Percentiles rank a stretch among this genome's conserved stretches.
Evolutionary conservation across 2,113 vertebrate species (phyloP).

Genomic region (Chrysemys picta): DNA sequence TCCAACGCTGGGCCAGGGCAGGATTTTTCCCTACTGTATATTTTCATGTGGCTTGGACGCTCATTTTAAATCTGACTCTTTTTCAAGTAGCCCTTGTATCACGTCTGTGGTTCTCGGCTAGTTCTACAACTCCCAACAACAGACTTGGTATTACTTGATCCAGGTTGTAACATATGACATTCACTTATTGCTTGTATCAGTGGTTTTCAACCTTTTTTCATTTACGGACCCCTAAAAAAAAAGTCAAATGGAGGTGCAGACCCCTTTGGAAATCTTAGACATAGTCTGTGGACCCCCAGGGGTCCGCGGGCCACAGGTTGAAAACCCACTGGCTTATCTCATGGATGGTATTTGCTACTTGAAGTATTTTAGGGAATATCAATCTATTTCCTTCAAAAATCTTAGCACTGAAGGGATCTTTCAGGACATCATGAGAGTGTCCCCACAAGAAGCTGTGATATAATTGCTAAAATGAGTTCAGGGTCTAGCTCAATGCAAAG

Average conservation of each 20-base stretch:
- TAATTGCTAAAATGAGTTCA: neutral
- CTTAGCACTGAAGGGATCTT: neutral
- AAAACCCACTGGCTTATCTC: too few species aligned
- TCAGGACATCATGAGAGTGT: neutral
- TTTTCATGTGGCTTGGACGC: neutral
- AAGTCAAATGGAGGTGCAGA: neutral
- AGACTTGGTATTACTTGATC: neutral
- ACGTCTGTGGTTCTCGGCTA: neutral
- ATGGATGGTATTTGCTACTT: neutral
- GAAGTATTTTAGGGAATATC: neutral
- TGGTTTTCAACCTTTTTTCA: neutral
- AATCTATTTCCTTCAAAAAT: neutral
- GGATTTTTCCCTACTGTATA: neutral
- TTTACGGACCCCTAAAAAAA: neutral
- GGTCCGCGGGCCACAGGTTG: too few species aligned
- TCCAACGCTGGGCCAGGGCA: neutral
- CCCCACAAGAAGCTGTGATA: neutral
- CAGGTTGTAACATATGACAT: neutral
- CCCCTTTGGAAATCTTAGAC: neutral
- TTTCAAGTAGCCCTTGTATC: neutral
- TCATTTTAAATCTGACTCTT: neutral
- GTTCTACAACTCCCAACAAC: neutral
- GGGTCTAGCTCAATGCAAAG: accelerated
- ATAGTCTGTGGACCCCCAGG: neutral
- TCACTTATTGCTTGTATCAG: neutral